These are phyloP conservation scores for Sorex araneus DNA, from an alignment of 2,113 vertebrate genomes.

Conservation along the genomic window DNA sequence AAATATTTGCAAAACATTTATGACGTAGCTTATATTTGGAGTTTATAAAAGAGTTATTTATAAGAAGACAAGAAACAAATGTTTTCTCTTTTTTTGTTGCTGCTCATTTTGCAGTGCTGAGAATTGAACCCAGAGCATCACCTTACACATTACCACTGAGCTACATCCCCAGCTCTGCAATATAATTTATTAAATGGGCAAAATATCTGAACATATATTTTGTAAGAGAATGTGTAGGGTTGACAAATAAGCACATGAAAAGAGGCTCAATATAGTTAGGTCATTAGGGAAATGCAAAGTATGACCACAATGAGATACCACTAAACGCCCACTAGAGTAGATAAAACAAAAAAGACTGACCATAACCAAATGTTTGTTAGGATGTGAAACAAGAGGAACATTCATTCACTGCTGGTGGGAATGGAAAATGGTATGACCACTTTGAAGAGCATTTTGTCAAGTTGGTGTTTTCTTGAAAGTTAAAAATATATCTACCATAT, in stretches of 20 bases:
- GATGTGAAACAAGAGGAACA: background rate
- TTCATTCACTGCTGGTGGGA: background rate
- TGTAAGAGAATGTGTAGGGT: background rate
- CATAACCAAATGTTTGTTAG: background rate
- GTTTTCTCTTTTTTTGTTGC: background rate
- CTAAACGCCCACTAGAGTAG: background rate
- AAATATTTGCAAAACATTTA: background rate
- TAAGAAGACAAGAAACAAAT: background rate
- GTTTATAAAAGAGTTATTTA: conserved; percentile 13
- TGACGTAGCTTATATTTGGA: background rate
- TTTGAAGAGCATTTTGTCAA: conserved; percentile 27
- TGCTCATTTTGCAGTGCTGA: background rate
- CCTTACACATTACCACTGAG: background rate
- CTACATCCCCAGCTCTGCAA: background rate
- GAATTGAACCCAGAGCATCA: background rate
- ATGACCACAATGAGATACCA: background rate
- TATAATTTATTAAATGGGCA: background rate
- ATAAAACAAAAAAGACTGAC: background rate
- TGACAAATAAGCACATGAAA: background rate
- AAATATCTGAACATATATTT: conserved; percentile 20
- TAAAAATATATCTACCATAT: conserved; percentile 57
- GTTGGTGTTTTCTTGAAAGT: conserved; percentile 6
- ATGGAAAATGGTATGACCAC: conserved; percentile 14
- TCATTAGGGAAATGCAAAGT: background rate
- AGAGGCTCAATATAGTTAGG: background rate